Percentiles rank a stretch among this genome's conserved stretches.
phyloP scores from a whole-genome alignment of 2,113 vertebrate species.

The Carlito syrichta region DNA sequence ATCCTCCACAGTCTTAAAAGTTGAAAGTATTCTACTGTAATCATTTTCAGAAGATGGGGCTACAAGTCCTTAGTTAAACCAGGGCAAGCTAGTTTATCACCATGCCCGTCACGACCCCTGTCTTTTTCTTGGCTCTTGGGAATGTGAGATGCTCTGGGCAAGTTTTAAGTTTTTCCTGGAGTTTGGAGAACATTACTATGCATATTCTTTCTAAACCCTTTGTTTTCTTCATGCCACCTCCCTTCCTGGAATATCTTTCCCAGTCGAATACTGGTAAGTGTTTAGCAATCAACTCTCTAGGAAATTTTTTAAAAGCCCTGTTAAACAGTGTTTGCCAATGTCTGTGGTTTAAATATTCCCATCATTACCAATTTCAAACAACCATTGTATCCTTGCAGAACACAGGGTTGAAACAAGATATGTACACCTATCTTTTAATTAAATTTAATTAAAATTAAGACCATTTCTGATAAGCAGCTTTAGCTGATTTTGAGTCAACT shows the following conservation, averaged over 20 bases:
- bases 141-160: not conserved
- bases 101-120: not conserved
- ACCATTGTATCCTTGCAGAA: not conserved
- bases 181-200: not conserved
- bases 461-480: not conserved
- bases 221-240: not conserved
- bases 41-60: not conserved
- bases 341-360: not conserved
- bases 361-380: not conserved
- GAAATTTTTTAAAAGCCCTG: not conserved
- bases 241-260: not conserved
- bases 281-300: not conserved
- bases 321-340: not conserved
- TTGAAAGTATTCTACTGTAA: not conserved
- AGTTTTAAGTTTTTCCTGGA: not conserved
- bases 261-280: not conserved
- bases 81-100: not conserved
- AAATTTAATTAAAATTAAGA: not conserved
- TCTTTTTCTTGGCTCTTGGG: not conserved
- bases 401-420: not conserved
- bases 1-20: not conserved
- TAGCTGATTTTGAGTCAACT: not conserved
- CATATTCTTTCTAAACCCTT: not conserved
- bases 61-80: not conserved
- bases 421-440: not conserved